Percentiles rank a stretch among this genome's conserved stretches.
Evolutionary conservation across 1,140 invertebrate species (phyloP).

Genomic region (Megalopta genalis): DNA sequence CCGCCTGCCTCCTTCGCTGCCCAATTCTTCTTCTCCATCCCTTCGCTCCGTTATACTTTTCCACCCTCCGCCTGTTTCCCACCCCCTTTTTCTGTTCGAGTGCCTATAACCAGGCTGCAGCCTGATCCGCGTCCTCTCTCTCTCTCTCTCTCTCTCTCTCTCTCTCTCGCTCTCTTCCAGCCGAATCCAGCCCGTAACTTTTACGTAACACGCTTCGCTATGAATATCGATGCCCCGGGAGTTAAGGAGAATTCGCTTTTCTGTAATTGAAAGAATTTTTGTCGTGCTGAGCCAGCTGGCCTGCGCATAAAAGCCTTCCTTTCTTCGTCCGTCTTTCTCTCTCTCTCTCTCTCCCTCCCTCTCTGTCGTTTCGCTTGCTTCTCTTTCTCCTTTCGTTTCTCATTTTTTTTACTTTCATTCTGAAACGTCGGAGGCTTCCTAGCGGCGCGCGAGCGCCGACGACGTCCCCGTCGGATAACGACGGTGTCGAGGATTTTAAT

Average conservation of each 20-base stretch:
- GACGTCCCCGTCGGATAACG: conserved; percentile 44
- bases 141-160: conserved; percentile 3
- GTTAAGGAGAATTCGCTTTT: conserved; percentile 68
- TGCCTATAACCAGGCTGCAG: conserved; percentile 56
- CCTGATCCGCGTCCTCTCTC: conserved; percentile 49
- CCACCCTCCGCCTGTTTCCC: conserved; percentile 40
- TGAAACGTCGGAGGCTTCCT: conserved; percentile 26
- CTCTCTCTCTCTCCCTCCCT: neutral
- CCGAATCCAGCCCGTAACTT: conserved; percentile 56
- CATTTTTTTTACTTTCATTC: neutral
- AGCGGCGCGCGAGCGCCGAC: conserved; percentile 8
- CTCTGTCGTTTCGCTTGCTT: neutral
- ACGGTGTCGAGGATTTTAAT: conserved; percentile 63
- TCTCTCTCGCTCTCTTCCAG: neutral
- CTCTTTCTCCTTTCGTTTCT: neutral
- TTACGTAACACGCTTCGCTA: conserved; percentile 71
- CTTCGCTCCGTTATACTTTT: conserved; percentile 55
- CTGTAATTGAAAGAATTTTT: conserved; percentile 74
- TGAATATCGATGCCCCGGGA: conserved; percentile 71
- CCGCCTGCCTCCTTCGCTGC: conserved; percentile 36
- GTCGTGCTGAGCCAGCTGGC: conserved; percentile 69
- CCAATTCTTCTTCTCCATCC: conserved; percentile 61
- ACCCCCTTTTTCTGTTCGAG: conserved; percentile 25
- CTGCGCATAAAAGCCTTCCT: conserved; percentile 62
- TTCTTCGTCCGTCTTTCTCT: neutral